Percentiles rank a stretch among this genome's conserved stretches.
Evolutionary conservation across 37 sponge, comb jelly and placozoan genomes (phyloP).

Genomic region (Lycopodina hypogea): DNA sequence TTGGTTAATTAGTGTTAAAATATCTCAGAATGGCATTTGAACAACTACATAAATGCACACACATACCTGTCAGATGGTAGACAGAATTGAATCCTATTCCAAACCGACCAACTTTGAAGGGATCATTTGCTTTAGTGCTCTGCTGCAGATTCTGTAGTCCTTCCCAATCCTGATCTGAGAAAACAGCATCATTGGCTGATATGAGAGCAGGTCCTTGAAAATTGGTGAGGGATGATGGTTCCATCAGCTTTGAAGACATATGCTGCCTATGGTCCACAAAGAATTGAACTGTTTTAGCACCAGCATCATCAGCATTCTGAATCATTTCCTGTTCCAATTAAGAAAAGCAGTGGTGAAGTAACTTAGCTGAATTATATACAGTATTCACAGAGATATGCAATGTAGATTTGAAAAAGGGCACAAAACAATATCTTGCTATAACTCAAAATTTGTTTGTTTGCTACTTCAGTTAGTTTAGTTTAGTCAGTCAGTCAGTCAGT

Average conservation of each 20-base stretch:
- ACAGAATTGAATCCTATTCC: constrained; percentile 86
- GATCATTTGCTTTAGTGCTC: constrained; percentile 66
- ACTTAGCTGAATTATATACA: neutral
- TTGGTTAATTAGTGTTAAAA: no score
- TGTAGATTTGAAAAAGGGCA: neutral
- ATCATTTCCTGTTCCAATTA: constrained; percentile 79
- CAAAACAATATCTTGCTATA: neutral
- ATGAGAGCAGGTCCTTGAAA: constrained; percentile 80
- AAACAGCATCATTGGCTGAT: constrained; percentile 67
- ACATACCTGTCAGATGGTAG: constrained; percentile 80
- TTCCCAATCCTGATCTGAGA: constrained; percentile 75
- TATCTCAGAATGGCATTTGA: no score
- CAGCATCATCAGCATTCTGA: constrained; percentile 89
- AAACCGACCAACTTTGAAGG: constrained; percentile 76
- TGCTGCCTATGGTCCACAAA: constrained; percentile 61
- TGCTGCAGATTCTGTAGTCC: constrained; percentile 56
- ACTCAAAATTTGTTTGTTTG: no score
- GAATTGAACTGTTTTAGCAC: constrained; percentile 62
- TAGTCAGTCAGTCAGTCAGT: no score
- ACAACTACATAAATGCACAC: no score
- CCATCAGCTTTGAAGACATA: constrained; percentile 20
- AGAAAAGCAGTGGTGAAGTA: no score
- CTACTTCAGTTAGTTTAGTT: no score
- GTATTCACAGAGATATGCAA: neutral
- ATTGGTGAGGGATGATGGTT: constrained; percentile 33